phyloP scores from a whole-genome alignment of 2,113 vertebrate genomes.

The Neolamprologus hecqui region DNA sequence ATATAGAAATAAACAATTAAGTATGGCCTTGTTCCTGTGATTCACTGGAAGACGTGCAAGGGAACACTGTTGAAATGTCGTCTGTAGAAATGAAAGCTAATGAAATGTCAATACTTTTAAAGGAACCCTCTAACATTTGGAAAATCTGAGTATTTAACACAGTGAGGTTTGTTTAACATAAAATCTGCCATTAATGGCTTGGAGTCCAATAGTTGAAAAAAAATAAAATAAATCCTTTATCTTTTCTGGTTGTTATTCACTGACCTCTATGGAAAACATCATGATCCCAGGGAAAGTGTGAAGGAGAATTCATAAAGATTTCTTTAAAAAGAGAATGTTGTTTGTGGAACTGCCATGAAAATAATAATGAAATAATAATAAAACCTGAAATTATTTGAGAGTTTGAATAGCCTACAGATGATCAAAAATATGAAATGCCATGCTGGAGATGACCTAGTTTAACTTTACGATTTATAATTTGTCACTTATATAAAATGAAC shows the following conservation, averaged over 20 bases:
- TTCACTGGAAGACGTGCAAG: conserved; percentile 2
- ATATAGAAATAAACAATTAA: neutral
- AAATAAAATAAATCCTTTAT: neutral
- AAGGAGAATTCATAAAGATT: neutral
- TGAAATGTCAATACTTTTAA: neutral
- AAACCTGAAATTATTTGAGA: neutral
- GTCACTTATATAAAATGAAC: neutral
- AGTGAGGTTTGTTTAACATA: neutral
- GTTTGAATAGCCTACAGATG: neutral
- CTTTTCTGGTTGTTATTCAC: neutral
- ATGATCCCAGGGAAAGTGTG: neutral
- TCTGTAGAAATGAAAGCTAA: neutral
- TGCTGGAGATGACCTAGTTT: neutral
- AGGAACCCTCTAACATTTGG: neutral
- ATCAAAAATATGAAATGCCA: neutral
- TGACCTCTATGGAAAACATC: neutral
- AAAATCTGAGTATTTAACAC: neutral
- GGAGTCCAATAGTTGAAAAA: neutral
- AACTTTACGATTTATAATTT: neutral
- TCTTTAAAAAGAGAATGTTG: neutral
- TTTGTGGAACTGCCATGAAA: neutral
- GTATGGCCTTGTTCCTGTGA: conserved; percentile 18
- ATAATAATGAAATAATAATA: neutral
- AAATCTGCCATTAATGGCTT: neutral
- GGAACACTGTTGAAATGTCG: neutral